A percentile compares a stretch with the other conserved stretches of the same genome.
phyloP scores from a whole-genome alignment of 1,140 invertebrate genomes.

The Drosophila nebulosa region DNA sequence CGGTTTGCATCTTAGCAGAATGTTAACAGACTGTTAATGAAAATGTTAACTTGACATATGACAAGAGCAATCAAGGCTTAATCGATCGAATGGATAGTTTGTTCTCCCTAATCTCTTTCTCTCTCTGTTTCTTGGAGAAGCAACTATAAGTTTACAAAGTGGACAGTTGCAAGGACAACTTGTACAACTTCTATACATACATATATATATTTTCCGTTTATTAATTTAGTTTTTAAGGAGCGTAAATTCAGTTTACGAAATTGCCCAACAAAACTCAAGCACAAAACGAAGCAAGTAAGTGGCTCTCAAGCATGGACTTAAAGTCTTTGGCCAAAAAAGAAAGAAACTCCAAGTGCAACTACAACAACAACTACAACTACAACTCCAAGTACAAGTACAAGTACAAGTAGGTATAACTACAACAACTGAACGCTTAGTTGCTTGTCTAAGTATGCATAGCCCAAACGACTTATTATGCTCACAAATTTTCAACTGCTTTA shows the following conservation, averaged over 20 bases:
- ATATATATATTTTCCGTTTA: neutral
- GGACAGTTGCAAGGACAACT: neutral
- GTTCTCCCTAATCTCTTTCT: too few relatives aligned
- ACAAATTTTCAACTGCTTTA: conserved; percentile 30
- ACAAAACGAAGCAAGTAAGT: neutral
- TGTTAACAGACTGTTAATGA: too few relatives aligned
- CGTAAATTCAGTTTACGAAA: neutral
- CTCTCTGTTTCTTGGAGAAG: too few relatives aligned
- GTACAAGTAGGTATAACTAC: neutral
- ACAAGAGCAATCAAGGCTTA: too few relatives aligned
- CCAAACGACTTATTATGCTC: conserved; percentile 24
- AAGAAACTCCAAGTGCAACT: neutral
- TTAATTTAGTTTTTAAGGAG: neutral
- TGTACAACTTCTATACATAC: neutral
- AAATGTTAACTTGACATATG: too few relatives aligned
- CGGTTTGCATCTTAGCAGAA: too few relatives aligned
- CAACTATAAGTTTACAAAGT: too few relatives aligned
- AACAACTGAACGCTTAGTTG: conserved; percentile 11
- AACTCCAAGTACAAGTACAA: neutral
- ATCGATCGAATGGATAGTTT: too few relatives aligned
- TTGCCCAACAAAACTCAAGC: neutral
- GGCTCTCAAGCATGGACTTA: neutral
- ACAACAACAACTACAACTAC: neutral
- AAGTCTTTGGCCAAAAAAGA: neutral
- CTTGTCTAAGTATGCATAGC: conserved; percentile 11